These are phyloP conservation scores for Piaya cayana DNA, from an alignment of 2,113 vertebrate genomes.

Conservation along the genomic window DNA sequence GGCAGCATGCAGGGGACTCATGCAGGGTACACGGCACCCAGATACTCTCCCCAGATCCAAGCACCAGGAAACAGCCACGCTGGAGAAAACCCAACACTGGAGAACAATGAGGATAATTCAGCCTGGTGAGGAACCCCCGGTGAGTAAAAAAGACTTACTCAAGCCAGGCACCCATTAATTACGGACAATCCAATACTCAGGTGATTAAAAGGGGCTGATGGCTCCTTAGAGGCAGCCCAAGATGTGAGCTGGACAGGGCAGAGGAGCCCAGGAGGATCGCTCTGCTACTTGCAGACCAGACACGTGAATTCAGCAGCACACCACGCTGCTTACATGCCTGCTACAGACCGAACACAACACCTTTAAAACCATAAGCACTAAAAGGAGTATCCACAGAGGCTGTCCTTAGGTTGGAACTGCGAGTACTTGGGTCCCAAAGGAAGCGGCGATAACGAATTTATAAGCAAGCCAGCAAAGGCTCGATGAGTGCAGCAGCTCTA, in stretches of 20 bases:
- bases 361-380: not conserved
- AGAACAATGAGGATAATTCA: not conserved
- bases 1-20: not conserved
- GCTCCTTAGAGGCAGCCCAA: not conserved
- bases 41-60: not conserved
- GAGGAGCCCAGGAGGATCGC: not conserved
- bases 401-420: not conserved
- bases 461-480: not conserved
- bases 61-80: not conserved
- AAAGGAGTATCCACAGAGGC: not conserved
- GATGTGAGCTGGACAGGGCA: fast-evolving
- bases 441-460: not conserved
- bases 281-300: not conserved
- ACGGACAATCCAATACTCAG: not conserved
- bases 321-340: fast-evolving
- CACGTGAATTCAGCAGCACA: not conserved
- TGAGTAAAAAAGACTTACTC: not conserved
- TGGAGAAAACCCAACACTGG: not conserved
- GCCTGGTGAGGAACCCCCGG: not conserved
- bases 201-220: not conserved
- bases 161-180: not conserved
- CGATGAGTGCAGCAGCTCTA: not conserved
- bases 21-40: not conserved
- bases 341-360: not conserved
- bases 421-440: not conserved